Evolutionary conservation across 1,140 invertebrate genomes (phyloP).

Genomic region (Pseudomyrmex concolor): DNA sequence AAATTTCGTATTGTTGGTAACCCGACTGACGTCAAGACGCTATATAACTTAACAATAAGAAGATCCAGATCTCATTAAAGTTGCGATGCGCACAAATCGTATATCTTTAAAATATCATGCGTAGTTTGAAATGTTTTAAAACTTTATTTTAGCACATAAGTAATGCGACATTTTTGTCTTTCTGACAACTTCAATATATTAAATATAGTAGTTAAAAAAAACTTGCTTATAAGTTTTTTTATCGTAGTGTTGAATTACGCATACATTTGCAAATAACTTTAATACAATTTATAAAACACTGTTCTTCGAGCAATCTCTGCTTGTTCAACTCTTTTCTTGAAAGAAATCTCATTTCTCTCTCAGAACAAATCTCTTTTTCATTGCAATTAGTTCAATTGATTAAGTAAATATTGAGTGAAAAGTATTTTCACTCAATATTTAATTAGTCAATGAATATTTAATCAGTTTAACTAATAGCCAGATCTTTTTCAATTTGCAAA

Average conservation of each 20-base stretch:
- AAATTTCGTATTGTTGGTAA: conserved; percentile 78
- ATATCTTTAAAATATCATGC: conserved; percentile 11
- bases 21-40: conserved; percentile 63
- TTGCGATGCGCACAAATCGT: not conserved
- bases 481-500: too few relatives aligned
- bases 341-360: not conserved
- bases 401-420: too few relatives aligned
- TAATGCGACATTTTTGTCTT: not conserved
- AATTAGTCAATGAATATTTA: too few relatives aligned
- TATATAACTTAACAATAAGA: not conserved
- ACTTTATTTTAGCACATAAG: not conserved
- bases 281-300: too few relatives aligned
- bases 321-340: not conserved
- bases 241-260: not conserved
- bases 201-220: not conserved
- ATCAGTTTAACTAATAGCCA: too few relatives aligned
- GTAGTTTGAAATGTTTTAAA: not conserved
- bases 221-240: not conserved
- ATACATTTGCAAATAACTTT: too few relatives aligned
- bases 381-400: too few relatives aligned
- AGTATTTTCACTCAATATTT: too few relatives aligned
- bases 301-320: too few relatives aligned
- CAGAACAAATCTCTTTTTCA: not conserved
- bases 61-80: conserved; percentile 5
- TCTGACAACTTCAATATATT: not conserved